Evolutionary conservation across 1,140 invertebrate species (phyloP).

Genomic region (Halesus radiatus): DNA sequence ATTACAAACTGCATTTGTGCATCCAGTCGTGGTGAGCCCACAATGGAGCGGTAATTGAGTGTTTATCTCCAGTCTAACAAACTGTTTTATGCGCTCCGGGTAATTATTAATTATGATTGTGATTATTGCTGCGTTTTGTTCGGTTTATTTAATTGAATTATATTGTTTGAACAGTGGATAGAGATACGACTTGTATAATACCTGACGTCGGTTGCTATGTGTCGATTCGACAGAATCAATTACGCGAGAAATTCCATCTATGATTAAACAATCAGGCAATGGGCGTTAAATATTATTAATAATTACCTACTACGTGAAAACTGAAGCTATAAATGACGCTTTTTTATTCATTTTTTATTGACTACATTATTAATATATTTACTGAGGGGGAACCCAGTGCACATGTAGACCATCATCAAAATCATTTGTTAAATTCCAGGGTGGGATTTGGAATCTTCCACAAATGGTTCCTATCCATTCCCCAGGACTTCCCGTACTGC

Average conservation of each 20-base stretch:
- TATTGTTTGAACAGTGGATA: neutral
- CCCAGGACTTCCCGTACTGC: too few species aligned
- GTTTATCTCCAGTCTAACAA: neutral
- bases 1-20: conserved; percentile 14
- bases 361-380: too few species aligned
- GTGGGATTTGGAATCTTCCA: too few species aligned
- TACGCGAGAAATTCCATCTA: neutral
- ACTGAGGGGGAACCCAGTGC: too few species aligned
- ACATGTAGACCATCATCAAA: too few species aligned
- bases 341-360: too few species aligned
- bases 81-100: neutral
- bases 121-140: conserved; percentile 7
- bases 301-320: neutral
- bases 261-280: neutral
- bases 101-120: neutral
- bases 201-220: too few species aligned
- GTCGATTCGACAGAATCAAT: neutral
- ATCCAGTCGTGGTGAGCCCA: neutral
- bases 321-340: too few species aligned
- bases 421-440: too few species aligned
- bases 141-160: too few species aligned
- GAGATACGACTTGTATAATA: neutral
- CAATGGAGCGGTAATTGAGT: conserved; percentile 10
- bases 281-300: neutral
- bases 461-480: too few species aligned